Evolutionary conservation across 2,888 invertebrate species (phyloP), one percentile per base, ranked within the genome.

Genomic region (Neelides folsomi): DNA sequence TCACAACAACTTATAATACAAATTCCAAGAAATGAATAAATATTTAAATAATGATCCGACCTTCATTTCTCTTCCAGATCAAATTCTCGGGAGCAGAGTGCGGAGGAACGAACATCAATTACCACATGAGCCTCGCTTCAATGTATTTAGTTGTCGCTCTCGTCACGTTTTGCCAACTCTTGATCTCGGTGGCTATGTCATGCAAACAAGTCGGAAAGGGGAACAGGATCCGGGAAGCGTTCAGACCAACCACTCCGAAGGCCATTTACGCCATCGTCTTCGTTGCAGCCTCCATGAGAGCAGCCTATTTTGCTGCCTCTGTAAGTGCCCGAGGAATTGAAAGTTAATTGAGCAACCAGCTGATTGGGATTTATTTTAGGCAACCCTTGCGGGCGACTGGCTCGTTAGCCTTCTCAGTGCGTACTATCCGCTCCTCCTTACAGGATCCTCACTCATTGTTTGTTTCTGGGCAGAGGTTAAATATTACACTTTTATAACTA

Each of bases 391-490:
- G 70, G 82, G 85, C 65, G 81, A 83, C 60, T 89, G 89, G 89
- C 82, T 89, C 9, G 81, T 82, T 55, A 86, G 86, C 68, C 76
- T 92, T 42, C 77, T 88, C 66, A 87, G 87, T 19, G 88, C 89
- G 0, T 92, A 88, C 72, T 92, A 90, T 72, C 89, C 90, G 1
- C 76, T 92, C 42, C 75, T 90, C 53, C 78, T 90, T 76, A 86
- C 88, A 9, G 87, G 89, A 48, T 84, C 88, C 0, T 90, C 90
- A 0, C 76, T 90, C 55, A 83, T 92, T 62, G 89, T 90, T 60
- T 92, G 92, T 72, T 86, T 89, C 70, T 90, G 90, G 90, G 90
- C 90, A 39, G 90, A 92, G 81, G 86, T 86, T 42, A n/a, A n/a
- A n/a, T n/a, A n/a, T n/a, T n/a, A n/a, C n/a, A n/a, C n/a, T n/a